Evolutionary conservation across 2,797 vertebrate species (phyloP).

Genomic region (Parambassis ranga): DNA sequence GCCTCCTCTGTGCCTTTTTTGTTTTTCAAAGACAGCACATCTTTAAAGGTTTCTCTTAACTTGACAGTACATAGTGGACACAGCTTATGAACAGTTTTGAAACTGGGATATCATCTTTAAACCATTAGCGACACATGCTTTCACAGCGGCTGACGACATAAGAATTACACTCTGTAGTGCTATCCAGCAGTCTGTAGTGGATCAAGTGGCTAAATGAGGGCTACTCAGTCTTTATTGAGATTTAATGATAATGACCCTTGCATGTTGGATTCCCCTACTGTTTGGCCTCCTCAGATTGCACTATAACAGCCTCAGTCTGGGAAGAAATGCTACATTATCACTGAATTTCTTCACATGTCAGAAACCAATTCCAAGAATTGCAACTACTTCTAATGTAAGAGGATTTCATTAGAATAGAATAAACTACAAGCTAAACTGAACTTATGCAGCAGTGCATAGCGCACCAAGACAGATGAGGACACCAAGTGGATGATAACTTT

Average conservation of each 20-base stretch:
- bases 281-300: not conserved
- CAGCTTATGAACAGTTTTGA: slow-evolving; percentile 25
- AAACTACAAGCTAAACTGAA: too few relatives aligned
- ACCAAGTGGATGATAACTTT: too few relatives aligned
- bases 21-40: not conserved
- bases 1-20: not conserved
- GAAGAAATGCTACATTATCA: not conserved
- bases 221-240: not conserved
- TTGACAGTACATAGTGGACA: slow-evolving; percentile 43
- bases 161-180: not conserved
- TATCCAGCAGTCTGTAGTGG: not conserved
- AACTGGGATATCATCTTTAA: slow-evolving; percentile 24
- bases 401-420: too few relatives aligned
- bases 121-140: slow-evolving; percentile 21
- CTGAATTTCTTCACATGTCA: not conserved
- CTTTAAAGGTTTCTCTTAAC: slow-evolving; percentile 30
- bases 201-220: slow-evolving; percentile 3
- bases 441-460: too few relatives aligned
- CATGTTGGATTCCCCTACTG: not conserved
- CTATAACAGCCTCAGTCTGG: not conserved
- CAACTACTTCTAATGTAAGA: not conserved
- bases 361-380: not conserved
- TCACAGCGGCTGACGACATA: not conserved
- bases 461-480: too few relatives aligned
- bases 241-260: not conserved